Evolutionary conservation across 2,113 vertebrate genomes (phyloP).

Genomic region (Malurus alboscapulatus): DNA sequence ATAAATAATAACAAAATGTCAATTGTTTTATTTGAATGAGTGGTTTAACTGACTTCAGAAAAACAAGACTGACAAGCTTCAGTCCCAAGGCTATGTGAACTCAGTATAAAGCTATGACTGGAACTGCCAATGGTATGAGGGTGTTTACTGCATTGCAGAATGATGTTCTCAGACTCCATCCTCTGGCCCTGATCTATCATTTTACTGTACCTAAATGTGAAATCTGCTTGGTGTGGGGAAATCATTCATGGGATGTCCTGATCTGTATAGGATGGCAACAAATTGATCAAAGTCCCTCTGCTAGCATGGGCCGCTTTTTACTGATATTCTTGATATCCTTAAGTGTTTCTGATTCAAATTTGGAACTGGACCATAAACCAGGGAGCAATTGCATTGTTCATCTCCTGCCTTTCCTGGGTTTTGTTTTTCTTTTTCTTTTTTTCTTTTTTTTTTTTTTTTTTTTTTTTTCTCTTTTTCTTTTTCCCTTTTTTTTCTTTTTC

Average conservation of each 20-base stretch:
- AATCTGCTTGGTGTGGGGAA: background rate
- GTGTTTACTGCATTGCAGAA: background rate
- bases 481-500: rapidly evolving
- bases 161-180: background rate
- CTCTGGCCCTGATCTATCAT: background rate
- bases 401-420: background rate
- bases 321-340: background rate
- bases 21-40: background rate
- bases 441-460: background rate
- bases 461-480: background rate
- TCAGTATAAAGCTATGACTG: background rate
- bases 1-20: background rate
- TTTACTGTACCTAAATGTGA: background rate
- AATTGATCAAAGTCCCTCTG: background rate
- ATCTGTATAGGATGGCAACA: background rate
- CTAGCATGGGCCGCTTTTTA: background rate
- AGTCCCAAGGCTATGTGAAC: background rate
- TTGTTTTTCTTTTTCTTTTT: background rate
- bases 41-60: background rate
- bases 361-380: background rate
- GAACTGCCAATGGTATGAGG: background rate
- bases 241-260: rapidly evolving
- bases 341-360: background rate
- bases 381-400: background rate
- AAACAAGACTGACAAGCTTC: background rate